These are phyloP conservation scores for Chymomyza amoena DNA, from an alignment of 2,888 invertebrate genomes.

Conservation along the genomic window DNA sequence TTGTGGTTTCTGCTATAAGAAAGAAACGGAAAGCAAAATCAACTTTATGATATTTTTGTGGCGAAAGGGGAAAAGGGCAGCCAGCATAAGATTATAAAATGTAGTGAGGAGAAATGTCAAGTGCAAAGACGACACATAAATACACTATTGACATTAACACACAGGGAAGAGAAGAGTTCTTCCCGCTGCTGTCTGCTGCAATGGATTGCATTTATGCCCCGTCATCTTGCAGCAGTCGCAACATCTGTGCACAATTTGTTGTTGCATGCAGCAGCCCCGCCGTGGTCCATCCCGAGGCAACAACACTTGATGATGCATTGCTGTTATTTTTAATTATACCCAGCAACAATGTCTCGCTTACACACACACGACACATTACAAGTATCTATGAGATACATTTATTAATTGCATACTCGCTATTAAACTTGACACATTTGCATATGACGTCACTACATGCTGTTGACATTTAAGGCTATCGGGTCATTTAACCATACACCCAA, in stretches of 20 bases:
- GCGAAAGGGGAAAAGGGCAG: constrained; percentile 53
- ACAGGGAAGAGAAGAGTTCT: background rate
- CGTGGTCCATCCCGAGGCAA: background rate
- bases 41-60: constrained; percentile 32
- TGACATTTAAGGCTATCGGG: constrained; percentile 65
- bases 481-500: constrained; percentile 55
- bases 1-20: constrained; percentile 35
- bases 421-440: constrained; percentile 66
- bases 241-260: constrained; percentile 9
- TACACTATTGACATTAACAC: constrained; percentile 40
- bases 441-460: constrained; percentile 61
- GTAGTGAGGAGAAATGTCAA: constrained; percentile 62
- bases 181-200: background rate
- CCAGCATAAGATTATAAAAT: constrained; percentile 50
- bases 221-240: constrained; percentile 37
- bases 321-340: constrained; percentile 66
- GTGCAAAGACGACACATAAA: constrained; percentile 53
- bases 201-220: constrained; percentile 31
- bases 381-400: constrained; percentile 44
- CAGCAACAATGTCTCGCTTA: constrained; percentile 47
- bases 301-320: constrained; percentile 60
- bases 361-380: background rate
- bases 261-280: background rate
- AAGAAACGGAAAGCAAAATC: constrained; percentile 43
- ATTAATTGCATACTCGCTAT: constrained; percentile 55